Conservation (phyloP, 1,140 invertebrate genomes). For the Tachypleus tridentatus region DNA sequence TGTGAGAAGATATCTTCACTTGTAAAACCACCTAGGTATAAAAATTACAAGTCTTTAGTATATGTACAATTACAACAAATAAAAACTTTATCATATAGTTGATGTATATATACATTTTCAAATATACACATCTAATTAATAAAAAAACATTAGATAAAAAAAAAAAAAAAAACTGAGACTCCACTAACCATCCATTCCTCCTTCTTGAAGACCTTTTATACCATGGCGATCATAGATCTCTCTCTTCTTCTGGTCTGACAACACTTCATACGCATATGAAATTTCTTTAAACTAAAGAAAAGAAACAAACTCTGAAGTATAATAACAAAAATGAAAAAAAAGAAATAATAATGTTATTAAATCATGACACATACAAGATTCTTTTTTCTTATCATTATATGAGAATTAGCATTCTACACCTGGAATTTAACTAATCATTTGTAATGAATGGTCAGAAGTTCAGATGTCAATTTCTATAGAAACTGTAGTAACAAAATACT, state of each 20-base stretch:
- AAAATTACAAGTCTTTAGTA: no score
- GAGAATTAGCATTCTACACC: no score
- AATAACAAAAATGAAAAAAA: no score
- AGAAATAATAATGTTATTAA: no score
- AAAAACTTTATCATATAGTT: not conserved
- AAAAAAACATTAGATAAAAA: not conserved
- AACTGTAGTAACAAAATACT: no score
- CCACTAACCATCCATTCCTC: constrained; percentile 34
- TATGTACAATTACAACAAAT: not conserved
- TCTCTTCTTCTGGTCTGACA: constrained; percentile 47
- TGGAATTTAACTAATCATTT: no score
- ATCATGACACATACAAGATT: no score
- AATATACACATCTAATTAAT: not conserved
- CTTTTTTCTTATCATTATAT: no score
- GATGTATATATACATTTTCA: not conserved
- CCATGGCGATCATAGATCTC: constrained; percentile 61
- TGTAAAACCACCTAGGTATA: constrained; percentile 3
- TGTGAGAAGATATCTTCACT: constrained; percentile 49
- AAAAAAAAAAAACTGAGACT: not conserved
- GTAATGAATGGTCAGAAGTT: no score
- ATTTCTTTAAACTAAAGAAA: constrained; percentile 61
- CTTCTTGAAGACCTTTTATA: constrained; percentile 61
- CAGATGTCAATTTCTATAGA: no score
- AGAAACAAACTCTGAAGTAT: no score
- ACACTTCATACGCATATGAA: constrained; percentile 71